These are phyloP conservation scores for Clarias pachynema DNA, from an alignment of 2,797 vertebrate genomes.

Conservation along the genomic window DNA sequence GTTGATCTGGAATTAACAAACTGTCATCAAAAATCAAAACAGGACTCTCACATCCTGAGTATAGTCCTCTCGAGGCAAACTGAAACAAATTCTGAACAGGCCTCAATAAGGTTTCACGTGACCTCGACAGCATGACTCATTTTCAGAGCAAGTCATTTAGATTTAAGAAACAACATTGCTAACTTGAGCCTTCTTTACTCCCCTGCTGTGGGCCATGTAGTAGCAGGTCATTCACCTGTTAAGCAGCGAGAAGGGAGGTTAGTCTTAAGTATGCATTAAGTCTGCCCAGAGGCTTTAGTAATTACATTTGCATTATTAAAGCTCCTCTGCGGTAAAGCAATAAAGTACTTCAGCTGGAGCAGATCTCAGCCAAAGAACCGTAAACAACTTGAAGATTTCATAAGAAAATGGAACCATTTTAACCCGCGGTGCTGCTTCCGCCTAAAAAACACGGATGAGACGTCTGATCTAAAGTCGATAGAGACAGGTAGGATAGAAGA, in stretches of 20 bases:
- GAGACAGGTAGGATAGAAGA: not conserved
- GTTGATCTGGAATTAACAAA: not conserved
- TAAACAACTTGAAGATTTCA: constrained; percentile 49
- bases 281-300: constrained; percentile 62
- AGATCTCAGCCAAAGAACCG: constrained; percentile 29
- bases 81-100: not conserved
- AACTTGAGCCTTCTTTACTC: constrained; percentile 1
- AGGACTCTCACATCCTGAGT: not conserved
- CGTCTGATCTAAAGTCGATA: not conserved
- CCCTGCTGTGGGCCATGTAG: constrained; percentile 35
- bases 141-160: not conserved
- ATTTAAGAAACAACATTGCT: not conserved
- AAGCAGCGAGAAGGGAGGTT: constrained; percentile 64
- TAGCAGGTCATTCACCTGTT: constrained; percentile 60
- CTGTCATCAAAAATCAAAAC: not conserved
- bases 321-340: constrained; percentile 71
- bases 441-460: not conserved
- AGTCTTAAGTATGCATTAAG: constrained; percentile 61
- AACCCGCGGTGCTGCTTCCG: not conserved
- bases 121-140: not conserved
- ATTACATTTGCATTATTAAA: constrained; percentile 81
- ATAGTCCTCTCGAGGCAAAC: not conserved
- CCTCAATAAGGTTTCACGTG: not conserved
- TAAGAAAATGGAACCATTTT: constrained; percentile 8
- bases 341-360: constrained; percentile 61